These are phyloP conservation scores for Pangasius krempfi DNA, from an alignment of 2,797 vertebrate species.

Conservation along the genomic window DNA sequence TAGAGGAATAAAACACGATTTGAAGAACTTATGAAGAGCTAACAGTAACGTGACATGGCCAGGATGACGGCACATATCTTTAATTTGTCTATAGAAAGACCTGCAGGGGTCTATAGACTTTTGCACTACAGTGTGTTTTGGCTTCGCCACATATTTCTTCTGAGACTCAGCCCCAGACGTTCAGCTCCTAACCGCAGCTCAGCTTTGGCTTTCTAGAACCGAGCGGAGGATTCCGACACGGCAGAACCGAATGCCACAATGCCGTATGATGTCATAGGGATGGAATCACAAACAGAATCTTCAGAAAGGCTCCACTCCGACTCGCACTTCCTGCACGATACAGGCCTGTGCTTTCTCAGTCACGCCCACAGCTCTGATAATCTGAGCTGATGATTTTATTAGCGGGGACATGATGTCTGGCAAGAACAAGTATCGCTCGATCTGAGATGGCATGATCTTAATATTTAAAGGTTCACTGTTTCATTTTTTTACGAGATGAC, in stretches of 20 bases:
- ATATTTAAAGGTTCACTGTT: not conserved
- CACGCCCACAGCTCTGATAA: not conserved
- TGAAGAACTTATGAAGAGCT: not conserved
- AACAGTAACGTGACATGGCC: not conserved
- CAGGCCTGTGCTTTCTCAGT: not conserved
- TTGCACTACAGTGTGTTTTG: not conserved
- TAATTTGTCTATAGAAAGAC: not conserved
- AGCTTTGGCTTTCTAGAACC: conserved; percentile 21
- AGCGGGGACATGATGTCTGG: not conserved
- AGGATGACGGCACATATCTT: not conserved
- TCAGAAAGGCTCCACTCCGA: conserved; percentile 2
- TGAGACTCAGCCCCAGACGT: not conserved
- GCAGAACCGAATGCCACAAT: conserved; percentile 19
- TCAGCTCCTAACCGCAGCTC: not conserved
- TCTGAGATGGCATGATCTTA: not conserved
- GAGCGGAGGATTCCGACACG: conserved; percentile 12
- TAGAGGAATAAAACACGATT: not conserved
- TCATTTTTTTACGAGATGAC: not conserved
- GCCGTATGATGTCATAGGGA: conserved; percentile 16
- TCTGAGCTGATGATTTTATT: not conserved
- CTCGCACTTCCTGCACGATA: not conserved
- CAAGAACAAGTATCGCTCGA: not conserved
- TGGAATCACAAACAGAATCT: conserved; percentile 32
- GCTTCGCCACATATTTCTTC: not conserved
- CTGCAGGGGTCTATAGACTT: not conserved